A percentile compares a stretch with the other conserved stretches of the same genome.
These are phyloP conservation scores for Callinectes sapidus DNA, from an alignment of 2,888 invertebrate species.

Conservation along the genomic window DNA sequence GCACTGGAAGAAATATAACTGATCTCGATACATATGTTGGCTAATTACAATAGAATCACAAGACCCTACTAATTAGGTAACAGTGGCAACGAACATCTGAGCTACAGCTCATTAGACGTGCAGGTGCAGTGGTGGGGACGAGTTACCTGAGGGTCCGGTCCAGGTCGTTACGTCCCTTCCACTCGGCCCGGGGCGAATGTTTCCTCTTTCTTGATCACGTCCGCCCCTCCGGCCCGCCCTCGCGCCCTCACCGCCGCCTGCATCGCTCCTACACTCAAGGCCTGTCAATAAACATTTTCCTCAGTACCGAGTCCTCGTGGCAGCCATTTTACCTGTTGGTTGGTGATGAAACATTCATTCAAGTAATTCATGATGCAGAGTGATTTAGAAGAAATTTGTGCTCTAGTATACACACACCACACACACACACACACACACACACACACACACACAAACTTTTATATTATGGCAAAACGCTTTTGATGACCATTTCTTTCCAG, in stretches of 20 bases:
- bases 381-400: background rate
- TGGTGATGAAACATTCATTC: background rate
- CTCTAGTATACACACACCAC: background rate
- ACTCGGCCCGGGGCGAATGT: slow-evolving; percentile 31
- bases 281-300: slow-evolving; percentile 6
- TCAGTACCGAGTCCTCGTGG: background rate
- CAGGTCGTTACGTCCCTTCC: slow-evolving; percentile 33
- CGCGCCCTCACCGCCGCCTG: slow-evolving; percentile 31
- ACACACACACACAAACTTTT: background rate
- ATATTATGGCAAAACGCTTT: background rate
- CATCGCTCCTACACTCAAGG: slow-evolving; percentile 11
- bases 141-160: slow-evolving; percentile 37
- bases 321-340: background rate
- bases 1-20: background rate
- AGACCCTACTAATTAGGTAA: slow-evolving; percentile 29
- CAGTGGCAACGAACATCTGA: slow-evolving; percentile 15
- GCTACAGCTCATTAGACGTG: slow-evolving; percentile 44
- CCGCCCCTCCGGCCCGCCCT: slow-evolving; percentile 20
- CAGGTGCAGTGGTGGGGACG: slow-evolving; percentile 22
- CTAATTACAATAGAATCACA: background rate
- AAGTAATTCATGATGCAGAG: background rate
- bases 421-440: slow-evolving; percentile 35
- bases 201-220: slow-evolving; percentile 49
- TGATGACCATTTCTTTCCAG: background rate
- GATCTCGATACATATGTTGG: background rate